phyloP scores from a whole-genome alignment of 2,797 vertebrate genomes.

The Tokudaia muenninki region DNA sequence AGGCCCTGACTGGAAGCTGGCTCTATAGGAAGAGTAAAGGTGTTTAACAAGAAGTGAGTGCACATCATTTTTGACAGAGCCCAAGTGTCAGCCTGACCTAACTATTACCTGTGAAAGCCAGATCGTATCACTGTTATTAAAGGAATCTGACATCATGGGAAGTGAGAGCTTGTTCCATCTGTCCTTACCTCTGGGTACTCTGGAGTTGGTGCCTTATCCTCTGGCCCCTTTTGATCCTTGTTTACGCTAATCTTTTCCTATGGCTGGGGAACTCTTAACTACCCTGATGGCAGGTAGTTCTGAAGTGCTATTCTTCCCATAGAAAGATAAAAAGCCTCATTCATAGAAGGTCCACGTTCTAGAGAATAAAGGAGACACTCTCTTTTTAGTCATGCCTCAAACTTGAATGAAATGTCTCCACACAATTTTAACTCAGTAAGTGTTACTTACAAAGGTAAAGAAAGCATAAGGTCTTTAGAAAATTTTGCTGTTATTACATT shows the following conservation, averaged over 20 bases:
- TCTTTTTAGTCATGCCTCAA: not conserved
- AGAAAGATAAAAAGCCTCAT: not conserved
- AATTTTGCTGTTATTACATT: constrained; percentile 8
- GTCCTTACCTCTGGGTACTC: not conserved
- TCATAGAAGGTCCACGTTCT: not conserved
- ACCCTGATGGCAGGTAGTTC: not conserved
- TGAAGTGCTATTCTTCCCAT: not conserved
- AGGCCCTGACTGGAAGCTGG: not conserved
- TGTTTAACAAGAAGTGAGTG: not conserved
- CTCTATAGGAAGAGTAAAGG: not conserved
- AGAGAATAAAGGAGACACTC: not conserved
- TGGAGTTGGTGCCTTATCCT: not conserved
- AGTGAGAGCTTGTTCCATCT: not conserved
- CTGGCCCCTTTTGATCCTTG: not conserved
- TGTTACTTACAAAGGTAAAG: not conserved
- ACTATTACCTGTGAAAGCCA: constrained; percentile 10
- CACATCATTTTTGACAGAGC: not conserved
- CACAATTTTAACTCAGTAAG: not conserved
- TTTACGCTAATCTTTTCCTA: not conserved
- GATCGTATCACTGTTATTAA: not conserved
- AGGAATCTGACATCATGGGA: not conserved
- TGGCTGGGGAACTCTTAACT: not conserved
- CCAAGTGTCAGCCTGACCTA: constrained; percentile 1
- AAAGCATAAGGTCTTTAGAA: not conserved
- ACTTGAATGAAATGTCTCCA: not conserved